Base-by-base conservation (phyloP, 2,888 invertebrate genomes). In the Pemphredon lugubris region DNA sequence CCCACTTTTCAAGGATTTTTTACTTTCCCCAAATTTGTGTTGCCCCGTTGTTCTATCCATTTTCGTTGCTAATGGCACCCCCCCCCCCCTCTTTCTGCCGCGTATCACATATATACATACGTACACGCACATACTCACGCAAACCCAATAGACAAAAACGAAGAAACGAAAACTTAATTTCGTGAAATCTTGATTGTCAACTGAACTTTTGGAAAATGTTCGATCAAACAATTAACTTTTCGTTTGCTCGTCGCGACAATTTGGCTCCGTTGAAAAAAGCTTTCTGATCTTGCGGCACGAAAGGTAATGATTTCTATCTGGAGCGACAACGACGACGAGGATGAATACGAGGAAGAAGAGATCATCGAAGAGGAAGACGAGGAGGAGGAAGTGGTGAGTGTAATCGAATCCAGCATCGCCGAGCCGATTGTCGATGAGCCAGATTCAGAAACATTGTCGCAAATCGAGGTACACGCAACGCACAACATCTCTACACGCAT, bases 381-480 rank as follows among this genome's bases (percentile, higher is more conserved):
- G 21, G 84, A 84, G 9, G 85, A 85, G 7, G 85, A 85, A 72
- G 75, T 79, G 77, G 84, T 85, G 76, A 87, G 85, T 82, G 82
- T 84, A 75, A 75, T 86, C 77, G 86, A 86, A 34, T 85, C 85
- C 66, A 86, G 81, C 73, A 55, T 83, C 76, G 80, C 82, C 23
- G 87, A 87, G 73, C 77, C 83, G 5, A 77, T 83, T 64, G 57
- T 83, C 75, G 85, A 86, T 23, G 86, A 87, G 72, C 75, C 81
- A 37, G 77, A 82, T 26, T 84, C 86, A 53, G 83, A 84, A 77
- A 67, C 67, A 20, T 34, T 75, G 58, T 84, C 84, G 58, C 61
- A 70, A 65, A 73, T 78, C 44, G 83, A 87, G 87, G 87, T 87
- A 87, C 84, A 85, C 83, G 39, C 73, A 23, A 26, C 26, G 7